phyloP scores from a whole-genome alignment of 2,797 vertebrate genomes.

The Urophycis tenuis region DNA sequence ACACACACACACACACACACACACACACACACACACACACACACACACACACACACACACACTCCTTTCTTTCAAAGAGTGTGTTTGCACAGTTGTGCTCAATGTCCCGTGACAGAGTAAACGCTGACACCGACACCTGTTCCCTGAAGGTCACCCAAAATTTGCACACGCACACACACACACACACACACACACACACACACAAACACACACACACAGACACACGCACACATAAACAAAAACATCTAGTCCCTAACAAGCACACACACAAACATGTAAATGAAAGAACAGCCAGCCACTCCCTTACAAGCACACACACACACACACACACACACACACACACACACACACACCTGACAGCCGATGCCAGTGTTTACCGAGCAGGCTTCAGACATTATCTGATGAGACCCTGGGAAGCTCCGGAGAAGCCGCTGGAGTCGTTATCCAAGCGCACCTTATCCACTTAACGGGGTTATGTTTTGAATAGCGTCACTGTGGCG shows the following conservation, averaged over 20 bases:
- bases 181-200: not conserved
- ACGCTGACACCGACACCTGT: conserved; percentile 63
- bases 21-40: not conserved
- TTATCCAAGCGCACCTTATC: not conserved
- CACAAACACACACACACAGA: conserved; percentile 8
- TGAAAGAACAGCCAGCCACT: not conserved
- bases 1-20: conserved; percentile 1
- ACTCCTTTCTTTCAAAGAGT: conserved; percentile 1
- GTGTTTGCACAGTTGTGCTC: conserved; percentile 57
- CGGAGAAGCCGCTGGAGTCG: too few relatives aligned
- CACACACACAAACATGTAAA: conserved; percentile 19
- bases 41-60: not conserved
- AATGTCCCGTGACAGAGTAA: conserved; percentile 60
- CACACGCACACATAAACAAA: conserved; percentile 12
- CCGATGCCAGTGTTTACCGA: too few relatives aligned
- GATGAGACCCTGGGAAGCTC: too few relatives aligned
- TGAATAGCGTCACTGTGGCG: too few relatives aligned
- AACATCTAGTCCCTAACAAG: not conserved
- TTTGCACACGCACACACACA: conserved; percentile 25
- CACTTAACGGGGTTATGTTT: too few relatives aligned
- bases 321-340: conserved; percentile 18
- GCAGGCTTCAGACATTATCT: too few relatives aligned
- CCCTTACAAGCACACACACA: conserved; percentile 11
- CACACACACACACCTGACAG: conserved; percentile 12
- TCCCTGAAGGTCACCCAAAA: conserved; percentile 57